Base-by-base conservation (phyloP, 2,113 vertebrate genomes). In the Gobiocypris rarus region DNA sequence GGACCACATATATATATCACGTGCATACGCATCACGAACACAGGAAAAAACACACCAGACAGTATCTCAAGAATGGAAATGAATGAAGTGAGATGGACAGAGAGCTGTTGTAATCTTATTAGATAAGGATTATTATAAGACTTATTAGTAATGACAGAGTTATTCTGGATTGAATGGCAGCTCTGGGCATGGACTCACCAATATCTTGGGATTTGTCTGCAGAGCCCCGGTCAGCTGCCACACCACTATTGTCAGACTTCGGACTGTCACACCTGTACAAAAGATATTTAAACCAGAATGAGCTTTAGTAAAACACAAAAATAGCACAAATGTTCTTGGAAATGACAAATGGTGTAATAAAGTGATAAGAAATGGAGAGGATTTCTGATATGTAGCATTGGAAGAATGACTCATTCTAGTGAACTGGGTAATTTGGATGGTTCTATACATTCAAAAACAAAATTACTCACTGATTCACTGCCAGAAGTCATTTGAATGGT, bases 201-300 rank as follows among this genome's bases (percentile, higher is more conserved):
- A 96, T 90, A 92, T 96, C 96, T 93, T 96, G 95, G 94, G 94
- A 95, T 94, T 95, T 96, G 90, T 98, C 97, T 83, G 95, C 94
- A 87, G 94, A 93, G 88, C 96, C 95, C 90, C 94, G 95, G 89
- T 99, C 97, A 88, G 96, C 93, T 84, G 95, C 92, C 0, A 93
- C 88, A 92, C 94, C 92, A 91, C 92, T 93, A 88, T 95, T 92
- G 84, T 99, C 97, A 89, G 96, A 95, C 93, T 96, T 98, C 86
- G 96, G 93, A 95, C 95, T 95, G 90, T 98, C 97, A 91, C 93
- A 94, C 95, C 97, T 99, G 94, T 88, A 85, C 92, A 94, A 90
- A 91, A 94, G 94, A 94, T 8, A 75, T 9, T 52, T 15, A 17
- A 52, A 75, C 67, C 67, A 70, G 34, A 70, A 70, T 41, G 4